Evolutionary conservation across 2,797 vertebrate genomes (phyloP).

Genomic region (Galago senegalensis): DNA sequence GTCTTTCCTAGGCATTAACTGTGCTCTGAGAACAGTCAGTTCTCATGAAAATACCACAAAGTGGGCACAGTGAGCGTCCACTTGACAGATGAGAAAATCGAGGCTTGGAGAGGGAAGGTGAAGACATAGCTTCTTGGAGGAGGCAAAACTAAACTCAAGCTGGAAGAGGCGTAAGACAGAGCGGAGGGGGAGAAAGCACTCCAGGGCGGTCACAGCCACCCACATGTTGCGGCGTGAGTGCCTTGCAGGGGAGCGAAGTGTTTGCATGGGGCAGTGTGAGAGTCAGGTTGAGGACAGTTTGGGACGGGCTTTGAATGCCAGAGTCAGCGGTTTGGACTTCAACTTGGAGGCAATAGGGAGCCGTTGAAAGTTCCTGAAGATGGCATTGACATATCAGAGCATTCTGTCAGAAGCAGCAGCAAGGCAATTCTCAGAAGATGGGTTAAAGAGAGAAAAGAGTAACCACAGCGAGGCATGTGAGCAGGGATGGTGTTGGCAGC

Average conservation of each 20-base stretch:
- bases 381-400: rapidly evolving
- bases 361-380: background rate
- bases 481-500: rapidly evolving
- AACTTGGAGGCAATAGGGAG: background rate
- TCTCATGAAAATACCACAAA: background rate
- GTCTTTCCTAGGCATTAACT: background rate
- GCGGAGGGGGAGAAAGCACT: rapidly evolving
- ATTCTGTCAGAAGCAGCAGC: background rate
- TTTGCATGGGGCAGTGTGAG: rapidly evolving
- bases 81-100: background rate
- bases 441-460: background rate
- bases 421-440: background rate
- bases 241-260: rapidly evolving
- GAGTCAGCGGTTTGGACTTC: background rate
- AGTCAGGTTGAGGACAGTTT: background rate
- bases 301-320: background rate
- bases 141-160: background rate
- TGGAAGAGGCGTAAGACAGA: background rate
- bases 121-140: background rate
- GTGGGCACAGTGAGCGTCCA: rapidly evolving
- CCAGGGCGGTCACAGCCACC: rapidly evolving
- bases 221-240: rapidly evolving
- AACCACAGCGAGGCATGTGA: rapidly evolving
- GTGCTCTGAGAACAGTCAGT: background rate
- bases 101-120: background rate